These are phyloP conservation scores for Lottia scabra DNA, from an alignment of 2,888 invertebrate genomes.

Conservation along the genomic window DNA sequence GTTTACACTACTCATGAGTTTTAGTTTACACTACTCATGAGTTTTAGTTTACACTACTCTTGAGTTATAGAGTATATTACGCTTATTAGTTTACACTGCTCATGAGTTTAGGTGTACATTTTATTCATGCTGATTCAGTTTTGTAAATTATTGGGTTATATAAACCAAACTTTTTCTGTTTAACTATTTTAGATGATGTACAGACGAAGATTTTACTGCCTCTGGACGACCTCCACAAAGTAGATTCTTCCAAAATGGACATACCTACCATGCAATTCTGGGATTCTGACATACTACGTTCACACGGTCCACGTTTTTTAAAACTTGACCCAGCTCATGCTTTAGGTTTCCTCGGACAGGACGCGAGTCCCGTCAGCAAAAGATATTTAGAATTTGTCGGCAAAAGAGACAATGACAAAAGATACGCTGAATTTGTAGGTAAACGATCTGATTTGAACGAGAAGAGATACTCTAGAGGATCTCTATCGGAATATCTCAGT, in stretches of 20 bases:
- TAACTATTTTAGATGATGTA: background rate
- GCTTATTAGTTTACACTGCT: too few species aligned
- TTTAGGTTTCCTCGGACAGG: slow-evolving; percentile 3
- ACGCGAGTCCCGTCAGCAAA: background rate
- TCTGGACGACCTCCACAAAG: background rate
- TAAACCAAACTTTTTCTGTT: too few species aligned
- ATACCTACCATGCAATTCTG: background rate
- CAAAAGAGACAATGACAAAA: background rate
- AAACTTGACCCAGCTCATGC: background rate
- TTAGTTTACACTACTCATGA: too few species aligned
- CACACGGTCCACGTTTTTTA: background rate
- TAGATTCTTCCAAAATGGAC: background rate
- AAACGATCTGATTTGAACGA: background rate
- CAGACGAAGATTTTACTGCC: background rate
- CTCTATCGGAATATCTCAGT: background rate
- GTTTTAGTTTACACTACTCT: too few species aligned
- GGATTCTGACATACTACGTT: background rate
- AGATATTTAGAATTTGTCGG: slow-evolving; percentile 7
- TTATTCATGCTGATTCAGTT: too few species aligned
- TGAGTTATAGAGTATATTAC: too few species aligned
- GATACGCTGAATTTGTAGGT: slow-evolving; percentile 8
- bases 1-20: too few species aligned
- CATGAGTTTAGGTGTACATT: too few species aligned
- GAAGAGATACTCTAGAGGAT: background rate
- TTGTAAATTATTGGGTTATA: too few species aligned